phyloP scores from a whole-genome alignment of 2,888 invertebrate species.

The Drosophila percnosoma region DNA sequence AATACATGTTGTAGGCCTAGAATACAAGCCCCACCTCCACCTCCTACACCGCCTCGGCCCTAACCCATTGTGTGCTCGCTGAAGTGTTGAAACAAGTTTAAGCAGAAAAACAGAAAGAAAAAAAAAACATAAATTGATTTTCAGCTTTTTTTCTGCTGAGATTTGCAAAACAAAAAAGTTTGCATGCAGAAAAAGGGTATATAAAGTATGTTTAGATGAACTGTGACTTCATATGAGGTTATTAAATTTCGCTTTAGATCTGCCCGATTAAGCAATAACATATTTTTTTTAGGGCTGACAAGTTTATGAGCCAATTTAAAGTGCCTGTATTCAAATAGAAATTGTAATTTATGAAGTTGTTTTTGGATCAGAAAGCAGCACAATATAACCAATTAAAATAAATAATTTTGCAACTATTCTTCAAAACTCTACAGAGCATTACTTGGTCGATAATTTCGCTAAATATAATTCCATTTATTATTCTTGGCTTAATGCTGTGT shows the following conservation, averaged over 20 bases:
- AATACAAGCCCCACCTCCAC: conserved; percentile 2
- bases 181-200: conserved; percentile 17
- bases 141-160: conserved; percentile 35
- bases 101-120: conserved; percentile 10
- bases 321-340: background rate
- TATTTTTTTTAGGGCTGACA: background rate
- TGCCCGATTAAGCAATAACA: background rate
- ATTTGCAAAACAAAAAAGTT: conserved; percentile 37
- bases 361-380: background rate
- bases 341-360: background rate
- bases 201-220: conserved; percentile 29
- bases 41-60: background rate
- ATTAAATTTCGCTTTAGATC: conserved; percentile 21
- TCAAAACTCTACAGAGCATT: conserved; percentile 22
- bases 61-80: conserved; percentile 42
- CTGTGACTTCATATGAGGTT: conserved; percentile 15
- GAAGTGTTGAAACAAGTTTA: conserved; percentile 67
- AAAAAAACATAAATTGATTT: conserved; percentile 51
- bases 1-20: conserved; percentile 57
- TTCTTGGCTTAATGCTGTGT: conserved; percentile 38
- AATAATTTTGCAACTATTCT: background rate
- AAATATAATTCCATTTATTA: conserved; percentile 17
- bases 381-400: background rate
- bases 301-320: background rate
- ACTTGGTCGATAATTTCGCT: background rate